Evolutionary conservation across 2,888 invertebrate species (phyloP).

Genomic region (Amphipyra tragopoginis): DNA sequence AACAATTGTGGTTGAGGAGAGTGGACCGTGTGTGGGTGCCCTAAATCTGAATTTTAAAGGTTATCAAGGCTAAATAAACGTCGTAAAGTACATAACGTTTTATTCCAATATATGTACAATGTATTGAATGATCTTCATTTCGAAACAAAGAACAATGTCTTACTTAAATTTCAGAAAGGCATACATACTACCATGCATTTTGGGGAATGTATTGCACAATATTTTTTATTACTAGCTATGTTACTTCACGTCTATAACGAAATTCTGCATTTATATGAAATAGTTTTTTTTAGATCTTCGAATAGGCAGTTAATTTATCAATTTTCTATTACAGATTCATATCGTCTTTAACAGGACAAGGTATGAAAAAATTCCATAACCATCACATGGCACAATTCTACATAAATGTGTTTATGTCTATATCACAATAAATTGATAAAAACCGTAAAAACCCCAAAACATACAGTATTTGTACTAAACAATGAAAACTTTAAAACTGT

Average conservation of each 20-base stretch:
- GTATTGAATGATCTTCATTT: constrained; percentile 46
- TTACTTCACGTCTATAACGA: constrained; percentile 12
- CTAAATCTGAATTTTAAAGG: not conserved
- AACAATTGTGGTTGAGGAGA: too few relatives aligned
- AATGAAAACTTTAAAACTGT: constrained; percentile 66
- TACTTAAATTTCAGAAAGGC: constrained; percentile 50
- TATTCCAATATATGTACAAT: constrained; percentile 58
- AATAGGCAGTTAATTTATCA: constrained; percentile 2
- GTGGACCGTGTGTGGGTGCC: too few relatives aligned
- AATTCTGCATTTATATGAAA: constrained; percentile 14
- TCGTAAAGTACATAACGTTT: constrained; percentile 56
- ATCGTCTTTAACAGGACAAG: constrained; percentile 24
- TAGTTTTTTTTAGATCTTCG: constrained; percentile 8
- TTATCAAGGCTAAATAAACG: constrained; percentile 21
- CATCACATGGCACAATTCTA: constrained; percentile 70
- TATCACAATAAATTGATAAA: constrained; percentile 64
- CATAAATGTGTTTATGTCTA: constrained; percentile 56
- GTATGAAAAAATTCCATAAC: constrained; percentile 38
- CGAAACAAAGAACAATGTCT: constrained; percentile 45
- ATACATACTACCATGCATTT: constrained; percentile 69
- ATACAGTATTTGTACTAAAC: constrained; percentile 73
- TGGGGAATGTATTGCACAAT: constrained; percentile 81
- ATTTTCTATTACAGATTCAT: constrained; percentile 45
- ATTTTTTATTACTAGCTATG: constrained; percentile 44
- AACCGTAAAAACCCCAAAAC: constrained; percentile 72